Evolutionary conservation across 2,888 invertebrate species (phyloP).

Genomic region (Lasioglossum marginatum): DNA sequence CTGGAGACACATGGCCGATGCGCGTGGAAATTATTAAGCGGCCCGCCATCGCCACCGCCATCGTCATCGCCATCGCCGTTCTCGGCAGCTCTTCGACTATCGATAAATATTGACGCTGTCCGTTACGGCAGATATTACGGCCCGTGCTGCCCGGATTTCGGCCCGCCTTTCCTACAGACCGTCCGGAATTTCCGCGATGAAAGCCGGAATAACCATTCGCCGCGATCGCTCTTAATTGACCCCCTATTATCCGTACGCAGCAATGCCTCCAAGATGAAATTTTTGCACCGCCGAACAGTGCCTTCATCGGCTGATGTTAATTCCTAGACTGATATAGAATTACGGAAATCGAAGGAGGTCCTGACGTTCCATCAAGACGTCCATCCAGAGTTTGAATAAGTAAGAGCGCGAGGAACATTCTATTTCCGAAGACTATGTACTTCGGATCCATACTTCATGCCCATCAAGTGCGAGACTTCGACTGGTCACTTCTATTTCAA

Average conservation of each 20-base stretch:
- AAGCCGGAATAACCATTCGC: constrained; percentile 16
- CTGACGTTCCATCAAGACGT: background rate
- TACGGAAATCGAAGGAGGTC: background rate
- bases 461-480: background rate
- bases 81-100: constrained; percentile 65
- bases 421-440: background rate
- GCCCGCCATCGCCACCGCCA: constrained; percentile 15
- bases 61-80: constrained; percentile 51
- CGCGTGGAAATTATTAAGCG: constrained; percentile 70
- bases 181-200: constrained; percentile 33
- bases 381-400: background rate
- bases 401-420: background rate
- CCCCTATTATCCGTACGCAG: constrained; percentile 24
- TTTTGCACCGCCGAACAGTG: background rate
- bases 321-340: background rate
- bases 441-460: background rate
- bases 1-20: constrained; percentile 63
- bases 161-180: constrained; percentile 28
- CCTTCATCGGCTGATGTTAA: background rate
- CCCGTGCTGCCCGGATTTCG: constrained; percentile 49
- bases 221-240: constrained; percentile 31
- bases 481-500: background rate
- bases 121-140: constrained; percentile 62
- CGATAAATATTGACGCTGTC: constrained; percentile 73
- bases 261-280: background rate